These are phyloP conservation scores for Caiman crocodilus DNA, from an alignment of 2,797 vertebrate genomes.

Conservation along the genomic window DNA sequence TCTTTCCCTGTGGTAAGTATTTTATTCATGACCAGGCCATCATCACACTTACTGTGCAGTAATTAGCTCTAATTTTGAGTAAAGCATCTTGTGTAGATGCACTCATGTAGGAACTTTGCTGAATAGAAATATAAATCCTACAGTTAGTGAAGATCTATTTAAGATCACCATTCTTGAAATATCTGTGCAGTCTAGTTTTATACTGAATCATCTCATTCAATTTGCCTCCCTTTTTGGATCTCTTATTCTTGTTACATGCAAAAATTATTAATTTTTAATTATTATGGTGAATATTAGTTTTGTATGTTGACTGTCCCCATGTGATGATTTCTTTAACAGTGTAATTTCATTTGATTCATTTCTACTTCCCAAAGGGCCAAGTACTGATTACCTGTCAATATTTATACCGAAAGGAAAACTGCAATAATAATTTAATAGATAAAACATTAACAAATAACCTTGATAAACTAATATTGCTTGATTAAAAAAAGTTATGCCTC, in stretches of 20 bases:
- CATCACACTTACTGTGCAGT: too few species aligned
- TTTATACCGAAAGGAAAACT: constrained; percentile 23
- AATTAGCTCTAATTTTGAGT: too few species aligned
- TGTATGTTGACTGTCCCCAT: background rate
- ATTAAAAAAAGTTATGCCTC: background rate
- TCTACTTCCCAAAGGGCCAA: background rate
- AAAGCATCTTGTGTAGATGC: too few species aligned
- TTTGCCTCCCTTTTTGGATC: background rate
- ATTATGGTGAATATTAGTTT: constrained; percentile 19
- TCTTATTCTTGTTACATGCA: background rate
- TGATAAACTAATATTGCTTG: background rate
- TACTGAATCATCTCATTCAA: background rate
- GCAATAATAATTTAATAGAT: background rate
- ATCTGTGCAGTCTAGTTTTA: background rate
- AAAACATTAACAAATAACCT: background rate
- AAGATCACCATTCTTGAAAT: constrained; percentile 13
- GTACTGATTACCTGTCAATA: constrained; percentile 8
- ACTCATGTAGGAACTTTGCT: background rate
- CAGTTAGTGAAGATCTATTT: background rate
- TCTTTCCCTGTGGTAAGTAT: too few species aligned
- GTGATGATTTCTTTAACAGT: background rate
- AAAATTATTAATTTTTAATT: constrained; percentile 18
- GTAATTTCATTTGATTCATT: background rate
- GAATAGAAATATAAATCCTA: constrained; percentile 3
- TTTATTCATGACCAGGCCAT: too few species aligned